Evolutionary conservation across 2,113 vertebrate species (phyloP).

Genomic region (Mesoclemmys tuberculata): DNA sequence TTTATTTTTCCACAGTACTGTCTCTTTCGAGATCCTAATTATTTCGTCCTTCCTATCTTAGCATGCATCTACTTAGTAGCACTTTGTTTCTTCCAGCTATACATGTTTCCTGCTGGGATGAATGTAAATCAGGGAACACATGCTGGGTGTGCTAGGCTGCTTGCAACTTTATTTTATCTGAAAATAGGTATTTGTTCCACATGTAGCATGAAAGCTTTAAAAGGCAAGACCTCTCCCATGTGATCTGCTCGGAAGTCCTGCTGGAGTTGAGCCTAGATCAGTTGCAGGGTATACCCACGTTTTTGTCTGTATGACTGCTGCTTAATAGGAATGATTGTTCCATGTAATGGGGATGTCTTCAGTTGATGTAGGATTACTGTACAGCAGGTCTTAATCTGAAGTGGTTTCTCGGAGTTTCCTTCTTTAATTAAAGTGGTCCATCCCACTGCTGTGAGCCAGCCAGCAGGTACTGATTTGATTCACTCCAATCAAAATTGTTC

Average conservation of each 20-base stretch:
- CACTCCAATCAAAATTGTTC: slow-evolving; percentile 3
- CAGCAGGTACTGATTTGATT: neutral
- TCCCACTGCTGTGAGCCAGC: neutral
- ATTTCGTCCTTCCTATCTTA: neutral
- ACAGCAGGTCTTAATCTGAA: neutral
- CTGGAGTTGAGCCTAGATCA: neutral
- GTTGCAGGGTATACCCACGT: neutral
- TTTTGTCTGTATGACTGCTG: neutral
- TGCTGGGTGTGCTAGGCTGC: neutral
- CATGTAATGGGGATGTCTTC: neutral
- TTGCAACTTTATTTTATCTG: slow-evolving; percentile 7
- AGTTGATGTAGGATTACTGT: neutral
- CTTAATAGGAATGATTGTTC: slow-evolving; percentile 8
- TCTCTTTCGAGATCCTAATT: neutral
- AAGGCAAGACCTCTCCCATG: neutral
- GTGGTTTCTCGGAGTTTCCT: neutral
- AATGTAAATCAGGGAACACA: slow-evolving; percentile 13
- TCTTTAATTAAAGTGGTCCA: neutral
- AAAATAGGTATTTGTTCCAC: neutral
- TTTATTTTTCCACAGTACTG: neutral
- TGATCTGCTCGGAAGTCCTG: no score
- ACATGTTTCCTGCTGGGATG: neutral
- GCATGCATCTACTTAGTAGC: neutral
- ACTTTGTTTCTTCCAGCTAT: neutral
- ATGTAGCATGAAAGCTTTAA: neutral